Percentiles rank a stretch among this genome's conserved stretches.
These are phyloP conservation scores for Aldabrachelys gigantea DNA, from an alignment of 2,113 vertebrate genomes.

Conservation along the genomic window DNA sequence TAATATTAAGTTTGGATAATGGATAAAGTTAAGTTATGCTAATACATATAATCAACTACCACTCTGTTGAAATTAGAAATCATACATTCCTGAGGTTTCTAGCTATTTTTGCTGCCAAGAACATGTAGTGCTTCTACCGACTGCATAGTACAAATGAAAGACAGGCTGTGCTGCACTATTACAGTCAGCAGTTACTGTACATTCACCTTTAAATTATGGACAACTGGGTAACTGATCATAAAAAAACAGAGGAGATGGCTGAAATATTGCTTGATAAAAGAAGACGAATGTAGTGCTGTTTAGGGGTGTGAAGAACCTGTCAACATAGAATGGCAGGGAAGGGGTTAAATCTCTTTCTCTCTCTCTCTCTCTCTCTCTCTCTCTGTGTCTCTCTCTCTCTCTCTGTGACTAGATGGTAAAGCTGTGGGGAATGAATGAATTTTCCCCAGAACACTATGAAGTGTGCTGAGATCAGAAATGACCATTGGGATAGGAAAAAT, in stretches of 20 bases:
- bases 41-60: slow-evolving; percentile 75
- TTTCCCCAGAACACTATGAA: neutral
- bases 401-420: neutral
- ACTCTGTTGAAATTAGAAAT: slow-evolving; percentile 76
- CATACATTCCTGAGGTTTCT: slow-evolving; percentile 75
- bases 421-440: neutral
- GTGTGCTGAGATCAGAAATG: rapidly evolving
- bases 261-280: neutral
- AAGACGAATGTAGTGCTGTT: neutral
- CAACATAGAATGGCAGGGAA: neutral
- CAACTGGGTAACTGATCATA: neutral
- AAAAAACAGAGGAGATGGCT: neutral
- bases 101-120: slow-evolving; percentile 72
- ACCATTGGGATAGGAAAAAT: neutral
- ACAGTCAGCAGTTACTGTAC: slow-evolving; percentile 21
- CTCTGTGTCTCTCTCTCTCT: neutral
- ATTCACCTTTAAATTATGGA: slow-evolving; percentile 33
- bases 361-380: neutral
- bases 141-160: slow-evolving; percentile 43
- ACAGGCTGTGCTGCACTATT: slow-evolving; percentile 5
- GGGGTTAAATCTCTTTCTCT: neutral
- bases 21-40: slow-evolving; percentile 77
- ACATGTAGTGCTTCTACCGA: slow-evolving; percentile 53
- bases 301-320: neutral
- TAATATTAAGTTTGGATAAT: slow-evolving; percentile 78